A percentile compares a stretch with the other conserved stretches of the same genome.
Evolutionary conservation across 2,113 vertebrate genomes (phyloP).

Genomic region (Riparia riparia): DNA sequence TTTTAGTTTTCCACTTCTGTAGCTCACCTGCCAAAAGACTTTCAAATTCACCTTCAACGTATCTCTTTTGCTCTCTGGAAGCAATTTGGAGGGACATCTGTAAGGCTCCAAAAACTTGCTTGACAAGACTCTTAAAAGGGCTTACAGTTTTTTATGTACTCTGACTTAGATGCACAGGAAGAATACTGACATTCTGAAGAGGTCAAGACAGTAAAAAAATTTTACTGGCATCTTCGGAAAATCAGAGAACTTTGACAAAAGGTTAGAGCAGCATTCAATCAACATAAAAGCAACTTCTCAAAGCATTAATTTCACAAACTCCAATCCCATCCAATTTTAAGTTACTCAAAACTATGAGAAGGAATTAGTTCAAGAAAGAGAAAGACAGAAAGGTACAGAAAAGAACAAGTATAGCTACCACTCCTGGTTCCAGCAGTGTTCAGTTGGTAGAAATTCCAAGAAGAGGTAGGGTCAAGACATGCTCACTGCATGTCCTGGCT

Average conservation of each 20-base stretch:
- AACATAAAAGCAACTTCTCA: neutral
- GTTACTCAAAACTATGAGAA: neutral
- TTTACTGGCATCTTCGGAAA: neutral
- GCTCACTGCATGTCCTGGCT: neutral
- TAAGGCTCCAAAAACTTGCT: neutral
- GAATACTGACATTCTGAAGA: neutral
- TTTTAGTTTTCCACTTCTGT: neutral
- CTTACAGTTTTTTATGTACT: neutral
- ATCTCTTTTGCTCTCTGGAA: neutral
- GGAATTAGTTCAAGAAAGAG: neutral
- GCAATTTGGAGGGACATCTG: neutral
- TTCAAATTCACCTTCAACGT: neutral
- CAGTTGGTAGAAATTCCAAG: neutral
- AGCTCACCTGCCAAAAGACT: neutral
- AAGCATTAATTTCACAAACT: neutral
- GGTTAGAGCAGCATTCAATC: neutral
- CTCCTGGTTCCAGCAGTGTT: rapidly evolving
- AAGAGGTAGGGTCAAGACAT: neutral
- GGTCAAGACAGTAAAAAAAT: neutral
- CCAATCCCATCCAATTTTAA: neutral
- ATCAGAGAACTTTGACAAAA: neutral
- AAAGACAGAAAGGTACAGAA: neutral
- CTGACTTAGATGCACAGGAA: rapidly evolving
- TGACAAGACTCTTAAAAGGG: neutral
- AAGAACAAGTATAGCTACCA: neutral